Percentiles rank a stretch among this genome's conserved stretches.
phyloP scores from a whole-genome alignment of 2,797 vertebrate species.

The Rousettus madagascariensis region DNA sequence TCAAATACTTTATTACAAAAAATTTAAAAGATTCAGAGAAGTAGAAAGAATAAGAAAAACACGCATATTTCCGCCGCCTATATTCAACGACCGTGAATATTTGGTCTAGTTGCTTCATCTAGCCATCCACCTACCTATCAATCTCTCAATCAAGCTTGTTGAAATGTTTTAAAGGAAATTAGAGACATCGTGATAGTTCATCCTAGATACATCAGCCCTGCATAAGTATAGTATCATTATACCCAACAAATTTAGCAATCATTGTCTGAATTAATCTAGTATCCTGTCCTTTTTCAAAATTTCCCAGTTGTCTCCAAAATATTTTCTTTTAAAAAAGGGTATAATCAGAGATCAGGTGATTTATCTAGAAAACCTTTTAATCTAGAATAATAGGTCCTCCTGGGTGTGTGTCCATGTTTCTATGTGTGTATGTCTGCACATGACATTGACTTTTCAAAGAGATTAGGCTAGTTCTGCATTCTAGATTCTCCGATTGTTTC shows the following conservation, averaged over 20 bases:
- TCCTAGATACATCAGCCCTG: conserved; percentile 22
- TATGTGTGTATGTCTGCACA: background rate
- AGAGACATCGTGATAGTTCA: background rate
- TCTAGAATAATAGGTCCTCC: background rate
- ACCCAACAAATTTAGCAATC: background rate
- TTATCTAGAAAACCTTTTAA: background rate
- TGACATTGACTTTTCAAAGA: background rate
- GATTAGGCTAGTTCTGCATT: background rate
- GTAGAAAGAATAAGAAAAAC: background rate
- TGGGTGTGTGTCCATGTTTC: background rate
- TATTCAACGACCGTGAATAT: background rate
- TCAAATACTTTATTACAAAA: background rate
- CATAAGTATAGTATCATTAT: background rate
- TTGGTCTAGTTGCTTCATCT: conserved; percentile 17
- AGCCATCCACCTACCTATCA: background rate
- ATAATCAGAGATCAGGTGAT: background rate
- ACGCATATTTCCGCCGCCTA: background rate
- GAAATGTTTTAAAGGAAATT: conserved; percentile 54
- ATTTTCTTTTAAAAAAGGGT: background rate
- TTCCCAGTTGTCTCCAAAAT: background rate
- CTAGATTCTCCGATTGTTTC: background rate
- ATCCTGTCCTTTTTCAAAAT: background rate
- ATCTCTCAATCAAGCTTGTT: conserved; percentile 33
- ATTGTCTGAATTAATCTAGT: background rate
- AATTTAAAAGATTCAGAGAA: background rate